Evolutionary conservation across 2,797 vertebrate genomes (phyloP), one percentile per base, ranked within the genome.

Genomic region (Darevskia mixta): DNA sequence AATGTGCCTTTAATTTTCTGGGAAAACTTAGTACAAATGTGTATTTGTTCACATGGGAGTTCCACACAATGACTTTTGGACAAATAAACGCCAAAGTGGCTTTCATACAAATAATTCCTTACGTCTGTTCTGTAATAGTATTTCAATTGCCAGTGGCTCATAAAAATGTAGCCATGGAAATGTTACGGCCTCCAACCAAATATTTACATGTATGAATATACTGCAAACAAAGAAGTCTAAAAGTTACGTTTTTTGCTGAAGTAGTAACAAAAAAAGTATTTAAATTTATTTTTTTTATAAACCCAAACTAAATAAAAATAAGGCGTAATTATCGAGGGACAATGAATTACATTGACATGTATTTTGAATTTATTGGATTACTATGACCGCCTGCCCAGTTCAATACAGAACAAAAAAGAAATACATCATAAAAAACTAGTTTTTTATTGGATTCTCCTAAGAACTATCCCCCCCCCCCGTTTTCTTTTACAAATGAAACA

Each of bases 401-500:
- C 11, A 32, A 11, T 32, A 45, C 32, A 49, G 35, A 35, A 66
- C 29, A 49, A 89, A 67, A 79, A 67, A 32, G 25, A 85, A 88
- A 49, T 61, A 32, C 20, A 58, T 25, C 35, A 58, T 3, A 79
- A 79, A 64, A 73, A 72, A 61, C 11, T 18, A 87, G 64, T 85
- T 85, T 80, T 92, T 8, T 58, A 67, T 88, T 78, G 84, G 89
- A 91, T 73, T 91, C 66, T 87, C 35, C 71, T 92, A 88, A 79
- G 89, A 78, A 61, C 41, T 72, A 35, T 35, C 2, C 35, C 35
- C 35, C 35, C 35, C 35, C 35, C 35, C 35, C 67, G 93, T 87
- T 86, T 94, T 92, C 93, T 95, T 94, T 94, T 88, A 88, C 84
- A 89, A 90, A 83, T 55, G 78, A 90, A 92, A 71, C 87, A 92